Conservation (phyloP, 2,888 invertebrate species). For the Archips crataeganus region DNA sequence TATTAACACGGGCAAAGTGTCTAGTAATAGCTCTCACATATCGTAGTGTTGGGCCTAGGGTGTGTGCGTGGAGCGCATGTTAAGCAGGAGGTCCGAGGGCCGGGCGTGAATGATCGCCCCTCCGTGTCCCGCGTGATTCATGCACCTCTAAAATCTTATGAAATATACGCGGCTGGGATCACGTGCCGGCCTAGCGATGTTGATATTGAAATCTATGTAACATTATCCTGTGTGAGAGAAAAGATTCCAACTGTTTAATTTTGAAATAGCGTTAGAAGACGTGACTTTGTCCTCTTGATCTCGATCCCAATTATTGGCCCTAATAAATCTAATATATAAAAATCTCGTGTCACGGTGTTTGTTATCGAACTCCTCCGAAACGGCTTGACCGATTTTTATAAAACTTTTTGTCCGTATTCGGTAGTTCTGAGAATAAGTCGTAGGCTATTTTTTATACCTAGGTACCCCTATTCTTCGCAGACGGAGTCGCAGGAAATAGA, state of each 20-base stretch:
- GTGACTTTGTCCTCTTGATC: neutral
- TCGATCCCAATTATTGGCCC: neutral
- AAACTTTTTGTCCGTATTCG: too few species aligned
- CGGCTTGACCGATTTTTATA: too few species aligned
- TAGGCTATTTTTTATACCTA: too few species aligned
- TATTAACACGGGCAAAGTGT: constrained; percentile 85
- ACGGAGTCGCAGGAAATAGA: too few species aligned
- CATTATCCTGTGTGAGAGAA: constrained; percentile 66
- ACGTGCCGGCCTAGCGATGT: constrained; percentile 84
- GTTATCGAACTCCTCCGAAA: too few species aligned
- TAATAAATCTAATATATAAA: too few species aligned
- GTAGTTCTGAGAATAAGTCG: too few species aligned
- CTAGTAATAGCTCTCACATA: constrained; percentile 86
- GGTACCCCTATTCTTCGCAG: too few species aligned
- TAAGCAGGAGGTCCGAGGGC: constrained; percentile 82
- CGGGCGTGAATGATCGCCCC: constrained; percentile 82
- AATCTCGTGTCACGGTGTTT: too few species aligned
- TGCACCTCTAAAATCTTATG: constrained; percentile 86
- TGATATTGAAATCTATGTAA: constrained; percentile 85
- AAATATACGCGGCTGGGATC: constrained; percentile 83
- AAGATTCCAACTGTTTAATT: constrained; percentile 28
- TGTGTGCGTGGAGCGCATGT: constrained; percentile 75
- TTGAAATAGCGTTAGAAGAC: neutral
- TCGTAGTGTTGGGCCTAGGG: constrained; percentile 84
- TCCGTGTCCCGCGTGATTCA: constrained; percentile 84